phyloP scores from a whole-genome alignment of 1,140 invertebrate genomes.

The Scaptomyza graminum region DNA sequence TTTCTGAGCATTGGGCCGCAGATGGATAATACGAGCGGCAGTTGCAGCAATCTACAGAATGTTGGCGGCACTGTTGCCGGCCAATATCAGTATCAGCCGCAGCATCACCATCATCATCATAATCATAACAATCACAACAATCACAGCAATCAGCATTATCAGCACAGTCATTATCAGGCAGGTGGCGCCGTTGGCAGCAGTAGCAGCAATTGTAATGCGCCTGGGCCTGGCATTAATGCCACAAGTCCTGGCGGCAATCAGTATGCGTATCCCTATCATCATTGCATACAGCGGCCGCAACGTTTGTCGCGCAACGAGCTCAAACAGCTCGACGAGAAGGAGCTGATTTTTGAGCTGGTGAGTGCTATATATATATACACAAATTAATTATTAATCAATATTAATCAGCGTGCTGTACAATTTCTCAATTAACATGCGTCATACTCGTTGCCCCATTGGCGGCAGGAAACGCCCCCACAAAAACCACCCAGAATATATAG shows the following conservation, averaged over 20 bases:
- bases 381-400: not conserved
- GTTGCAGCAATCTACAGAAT: slow-evolving; percentile 60
- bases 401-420: not conserved
- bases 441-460: slow-evolving; percentile 35
- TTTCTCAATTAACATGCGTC: slow-evolving; percentile 31
- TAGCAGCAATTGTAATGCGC: slow-evolving; percentile 31
- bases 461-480: too few species aligned
- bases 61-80: slow-evolving; percentile 58
- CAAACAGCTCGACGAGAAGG: slow-evolving; percentile 94
- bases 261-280: slow-evolving; percentile 63
- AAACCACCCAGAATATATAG: not conserved
- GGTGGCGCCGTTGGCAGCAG: slow-evolving; percentile 64
- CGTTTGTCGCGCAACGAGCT: slow-evolving; percentile 92
- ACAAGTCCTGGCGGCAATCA: slow-evolving; percentile 26
- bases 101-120: slow-evolving; percentile 53
- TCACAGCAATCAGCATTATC: slow-evolving; percentile 53
- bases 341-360: slow-evolving; percentile 97
- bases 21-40: slow-evolving; percentile 73
- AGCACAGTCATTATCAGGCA: slow-evolving; percentile 70
- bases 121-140: slow-evolving; percentile 39
- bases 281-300: slow-evolving; percentile 85
- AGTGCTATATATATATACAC: slow-evolving; percentile 74
- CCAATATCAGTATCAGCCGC: slow-evolving; percentile 66
- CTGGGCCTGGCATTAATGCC: not conserved
- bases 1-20: slow-evolving; percentile 88